Evolutionary conservation across 2,113 vertebrate species (phyloP).

Genomic region (Cathartes aura): DNA sequence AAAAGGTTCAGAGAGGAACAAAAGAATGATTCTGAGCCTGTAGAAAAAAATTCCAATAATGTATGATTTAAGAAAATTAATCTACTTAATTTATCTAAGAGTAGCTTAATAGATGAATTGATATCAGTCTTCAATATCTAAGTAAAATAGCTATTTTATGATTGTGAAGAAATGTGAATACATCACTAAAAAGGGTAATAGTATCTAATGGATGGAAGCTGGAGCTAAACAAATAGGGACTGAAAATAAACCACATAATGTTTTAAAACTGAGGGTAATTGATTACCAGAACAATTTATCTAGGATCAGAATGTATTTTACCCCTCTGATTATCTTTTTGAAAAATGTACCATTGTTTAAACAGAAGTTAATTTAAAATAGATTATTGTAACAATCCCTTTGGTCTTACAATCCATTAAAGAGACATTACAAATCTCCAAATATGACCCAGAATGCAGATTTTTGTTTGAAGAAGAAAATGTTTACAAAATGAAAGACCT

Average conservation of each 20-base stretch:
- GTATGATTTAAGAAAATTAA: background rate
- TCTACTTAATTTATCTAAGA: background rate
- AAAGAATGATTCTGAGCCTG: background rate
- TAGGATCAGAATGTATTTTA: background rate
- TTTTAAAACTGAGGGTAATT: background rate
- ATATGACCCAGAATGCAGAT: slow-evolving; percentile 59
- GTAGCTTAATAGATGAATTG: background rate
- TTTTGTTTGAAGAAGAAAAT: slow-evolving; percentile 49
- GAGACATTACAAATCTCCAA: slow-evolving; percentile 39
- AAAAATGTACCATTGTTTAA: slow-evolving; percentile 33
- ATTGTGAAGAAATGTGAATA: background rate
- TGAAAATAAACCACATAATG: background rate
- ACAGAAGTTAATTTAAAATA: slow-evolving; percentile 54
- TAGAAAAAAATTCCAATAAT: background rate
- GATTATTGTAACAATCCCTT: slow-evolving; percentile 43
- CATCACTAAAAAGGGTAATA: background rate
- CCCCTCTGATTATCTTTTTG: slow-evolving; percentile 20
- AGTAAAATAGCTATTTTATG: background rate
- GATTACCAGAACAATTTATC: slow-evolving; percentile 1
- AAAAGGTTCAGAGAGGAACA: background rate
- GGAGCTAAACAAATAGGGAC: background rate
- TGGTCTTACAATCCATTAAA: slow-evolving; percentile 48
- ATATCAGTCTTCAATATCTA: background rate
- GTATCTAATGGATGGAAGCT: background rate
- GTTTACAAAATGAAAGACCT: slow-evolving; percentile 53